Base-by-base conservation (phyloP, 2,113 vertebrate genomes). In the Aythya baeri region DNA sequence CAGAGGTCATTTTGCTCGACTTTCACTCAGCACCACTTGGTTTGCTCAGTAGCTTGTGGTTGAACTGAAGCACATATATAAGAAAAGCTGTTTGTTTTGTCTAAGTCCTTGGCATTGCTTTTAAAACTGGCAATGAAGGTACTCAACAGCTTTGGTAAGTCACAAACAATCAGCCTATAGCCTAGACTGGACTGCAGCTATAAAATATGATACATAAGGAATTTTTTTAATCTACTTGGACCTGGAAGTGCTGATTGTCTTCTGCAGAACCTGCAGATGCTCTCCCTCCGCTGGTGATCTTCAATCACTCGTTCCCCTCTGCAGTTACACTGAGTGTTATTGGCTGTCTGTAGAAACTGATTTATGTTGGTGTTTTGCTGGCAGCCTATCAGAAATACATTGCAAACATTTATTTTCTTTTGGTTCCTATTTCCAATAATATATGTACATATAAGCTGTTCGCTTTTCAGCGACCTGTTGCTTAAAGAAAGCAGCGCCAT, bases 401-500 rank as follows among this genome's bases (percentile, higher is more conserved):
- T 61, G 52, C 34, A 83, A 61, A 49, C 25, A 4, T 13, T 27
- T 16, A 29, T 62, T 67, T 36, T 54, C 27, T 54, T 36, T 72
- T 17, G 26, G 22, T 79, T 73, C 36, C 22, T 65, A 0, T 59
- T 17, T 63, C 62, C 27, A 58, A 18, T 67, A 49, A 6, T 15
- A 13, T 2, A 1, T 15, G 1, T 9, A 5, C 18, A 6, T 3
- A 7, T 4, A 22, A 43, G 27, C 1, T 1, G 26, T 55, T 22
- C 34, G 13, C 72, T 58, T 54, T 18, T 50, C 13, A 54, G 66
- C 31, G 74, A 74, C 44, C 79, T 84, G 86, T 43, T 94, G 91
- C 36, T 73, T 78, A 44, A 59, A 46, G 91, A 86, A 75, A 71
- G 74, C 67, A 93, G 95, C 68, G 58, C 95, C 94, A 91, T 84